Evolutionary conservation across 2,888 invertebrate genomes (phyloP).

Genomic region (Megastigmus dorsalis): DNA sequence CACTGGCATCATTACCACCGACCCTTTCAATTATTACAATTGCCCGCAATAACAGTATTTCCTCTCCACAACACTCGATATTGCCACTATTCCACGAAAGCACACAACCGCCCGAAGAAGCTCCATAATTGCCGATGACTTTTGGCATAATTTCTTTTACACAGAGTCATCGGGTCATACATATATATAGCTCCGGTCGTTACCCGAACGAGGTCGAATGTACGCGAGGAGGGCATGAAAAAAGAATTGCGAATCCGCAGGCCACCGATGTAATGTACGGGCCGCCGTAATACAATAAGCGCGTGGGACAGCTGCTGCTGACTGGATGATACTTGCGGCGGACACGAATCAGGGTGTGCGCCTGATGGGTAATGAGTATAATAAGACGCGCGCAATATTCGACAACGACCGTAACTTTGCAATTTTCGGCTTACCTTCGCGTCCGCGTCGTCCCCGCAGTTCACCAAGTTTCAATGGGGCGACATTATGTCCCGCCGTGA

Average conservation of each 20-base stretch:
- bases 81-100: no score
- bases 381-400: conserved; percentile 4
- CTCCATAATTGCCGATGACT: no score
- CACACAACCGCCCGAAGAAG: no score
- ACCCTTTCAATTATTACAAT: no score
- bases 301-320: conserved; percentile 13
- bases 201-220: conserved; percentile 9
- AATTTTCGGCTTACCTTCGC: conserved; percentile 24
- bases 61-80: no score
- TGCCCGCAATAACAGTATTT: no score
- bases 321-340: not conserved
- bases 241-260: not conserved
- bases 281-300: not conserved
- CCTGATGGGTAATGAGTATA: conserved; percentile 8
- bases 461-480: not conserved
- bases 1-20: no score
- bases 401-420: conserved; percentile 13
- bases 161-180: conserved; percentile 1
- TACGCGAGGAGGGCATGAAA: no score
- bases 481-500: no score
- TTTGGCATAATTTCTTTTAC: not conserved
- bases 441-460: not conserved
- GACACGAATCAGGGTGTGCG: not conserved
- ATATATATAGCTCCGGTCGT: not conserved
- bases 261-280: not conserved